Percentiles rank a stretch among this genome's conserved stretches.
Evolutionary conservation across 2,888 invertebrate genomes (phyloP).

Genomic region (Campopleginae sp.): DNA sequence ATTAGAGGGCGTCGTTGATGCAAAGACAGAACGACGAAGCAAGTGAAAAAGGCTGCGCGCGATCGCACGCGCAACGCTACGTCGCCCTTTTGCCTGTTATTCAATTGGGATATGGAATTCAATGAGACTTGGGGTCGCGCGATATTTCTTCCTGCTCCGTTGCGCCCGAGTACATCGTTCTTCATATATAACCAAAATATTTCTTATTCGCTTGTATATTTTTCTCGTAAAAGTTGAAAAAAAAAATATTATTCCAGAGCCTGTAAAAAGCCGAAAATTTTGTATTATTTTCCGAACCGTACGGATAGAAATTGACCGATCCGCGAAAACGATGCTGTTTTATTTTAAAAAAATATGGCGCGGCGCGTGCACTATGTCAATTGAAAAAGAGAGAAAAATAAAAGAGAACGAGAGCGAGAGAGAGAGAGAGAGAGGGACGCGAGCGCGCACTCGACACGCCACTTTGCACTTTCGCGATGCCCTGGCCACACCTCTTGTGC

Average conservation of each 20-base stretch:
- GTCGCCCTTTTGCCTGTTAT: slow-evolving; percentile 84
- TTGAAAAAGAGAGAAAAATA: background rate
- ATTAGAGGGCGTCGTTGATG: slow-evolving; percentile 82
- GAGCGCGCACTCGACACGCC: slow-evolving; percentile 73
- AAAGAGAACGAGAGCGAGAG: background rate
- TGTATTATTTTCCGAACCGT: background rate
- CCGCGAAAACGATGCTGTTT: background rate
- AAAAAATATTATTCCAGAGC: too few species aligned
- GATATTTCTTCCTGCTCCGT: slow-evolving; percentile 52
- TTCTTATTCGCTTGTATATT: slow-evolving; percentile 14
- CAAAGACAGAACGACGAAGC: slow-evolving; percentile 38
- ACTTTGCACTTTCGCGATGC: slow-evolving; percentile 74
- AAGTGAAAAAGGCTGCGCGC: slow-evolving; percentile 70
- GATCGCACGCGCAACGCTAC: slow-evolving; percentile 80
- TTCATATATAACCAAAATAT: background rate
- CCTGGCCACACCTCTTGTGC: background rate
- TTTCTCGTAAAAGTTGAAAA: too few species aligned
- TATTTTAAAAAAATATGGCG: background rate
- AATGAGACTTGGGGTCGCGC: slow-evolving; percentile 79
- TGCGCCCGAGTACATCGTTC: slow-evolving; percentile 3
- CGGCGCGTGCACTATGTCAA: slow-evolving; percentile 72
- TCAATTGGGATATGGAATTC: slow-evolving; percentile 84
- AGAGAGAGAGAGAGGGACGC: slow-evolving; percentile 36
- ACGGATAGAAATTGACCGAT: background rate
- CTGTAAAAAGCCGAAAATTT: too few species aligned